phyloP scores from a whole-genome alignment of 2,113 vertebrate species.

The Xyrauchen texanus region DNA sequence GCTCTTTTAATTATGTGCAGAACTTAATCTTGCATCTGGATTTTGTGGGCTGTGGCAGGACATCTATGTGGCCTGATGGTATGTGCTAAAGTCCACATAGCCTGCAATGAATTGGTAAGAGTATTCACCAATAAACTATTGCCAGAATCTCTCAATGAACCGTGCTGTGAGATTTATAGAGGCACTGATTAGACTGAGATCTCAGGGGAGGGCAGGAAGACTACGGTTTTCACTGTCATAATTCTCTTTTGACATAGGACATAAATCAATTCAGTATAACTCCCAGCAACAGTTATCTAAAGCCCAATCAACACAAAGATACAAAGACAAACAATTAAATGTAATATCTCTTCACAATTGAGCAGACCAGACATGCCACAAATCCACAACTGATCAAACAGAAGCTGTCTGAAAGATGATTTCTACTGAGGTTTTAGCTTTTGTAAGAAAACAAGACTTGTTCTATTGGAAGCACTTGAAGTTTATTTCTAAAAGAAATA shows the following conservation, averaged over 20 bases:
- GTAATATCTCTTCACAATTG: neutral
- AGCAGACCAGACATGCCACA: neutral
- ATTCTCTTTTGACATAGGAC: conserved; percentile 36
- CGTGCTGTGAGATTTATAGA: conserved; percentile 22
- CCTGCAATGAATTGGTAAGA: neutral
- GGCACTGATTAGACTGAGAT: conserved; percentile 19
- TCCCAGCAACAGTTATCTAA: neutral
- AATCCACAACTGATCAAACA: neutral
- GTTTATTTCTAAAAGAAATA: too few species aligned
- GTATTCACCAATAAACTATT: conserved; percentile 9
- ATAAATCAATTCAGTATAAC: conserved; percentile 41
- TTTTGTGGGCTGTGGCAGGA: neutral
- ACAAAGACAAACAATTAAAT: neutral
- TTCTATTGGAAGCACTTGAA: too few species aligned
- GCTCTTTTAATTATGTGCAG: conserved; percentile 35
- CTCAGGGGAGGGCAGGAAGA: too few species aligned
- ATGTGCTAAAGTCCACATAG: neutral
- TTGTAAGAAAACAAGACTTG: too few species aligned
- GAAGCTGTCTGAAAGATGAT: neutral
- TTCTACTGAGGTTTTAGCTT: too few species aligned
- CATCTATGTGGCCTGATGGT: neutral
- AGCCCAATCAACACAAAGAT: neutral
- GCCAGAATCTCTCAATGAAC: conserved; percentile 21
- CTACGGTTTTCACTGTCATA: conserved; percentile 7
- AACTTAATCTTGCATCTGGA: neutral